Percentiles rank a stretch among this genome's conserved stretches.
These are phyloP conservation scores for Antedon mediterranea DNA, from an alignment of 53 echinoderm and acorn worm genomes.

Conservation along the genomic window DNA sequence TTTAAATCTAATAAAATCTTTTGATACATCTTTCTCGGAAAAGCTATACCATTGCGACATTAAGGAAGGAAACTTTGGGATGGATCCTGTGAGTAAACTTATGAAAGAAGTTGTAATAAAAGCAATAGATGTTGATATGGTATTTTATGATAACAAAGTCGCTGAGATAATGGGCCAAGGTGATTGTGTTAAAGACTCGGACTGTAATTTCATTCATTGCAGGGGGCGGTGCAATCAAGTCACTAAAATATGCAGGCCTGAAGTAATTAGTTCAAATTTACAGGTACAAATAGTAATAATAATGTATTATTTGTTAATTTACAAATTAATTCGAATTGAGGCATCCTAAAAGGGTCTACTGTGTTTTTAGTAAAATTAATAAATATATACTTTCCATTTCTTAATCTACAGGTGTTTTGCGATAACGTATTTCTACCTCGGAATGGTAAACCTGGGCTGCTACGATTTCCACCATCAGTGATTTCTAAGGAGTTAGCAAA, in stretches of 20 bases:
- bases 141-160: slow-evolving; percentile 53
- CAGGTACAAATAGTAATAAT: no score
- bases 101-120: slow-evolving; percentile 35
- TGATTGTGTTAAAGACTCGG: slow-evolving; percentile 30
- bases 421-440: slow-evolving; percentile 16
- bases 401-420: slow-evolving; percentile 21
- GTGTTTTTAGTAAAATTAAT: no score
- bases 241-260: slow-evolving; percentile 28
- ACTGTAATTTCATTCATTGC: slow-evolving; percentile 94
- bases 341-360: no score
- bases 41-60: slow-evolving; percentile 72
- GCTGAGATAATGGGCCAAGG: slow-evolving; percentile 37
- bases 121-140: slow-evolving; percentile 76
- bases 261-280: slow-evolving; percentile 55
- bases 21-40: slow-evolving; percentile 40
- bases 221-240: slow-evolving; percentile 46
- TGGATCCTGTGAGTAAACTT: neutral
- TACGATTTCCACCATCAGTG: slow-evolving; percentile 25
- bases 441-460: slow-evolving; percentile 20
- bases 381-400: no score
- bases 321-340: no score
- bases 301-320: no score
- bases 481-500: slow-evolving; percentile 7
- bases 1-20: slow-evolving; percentile 28
- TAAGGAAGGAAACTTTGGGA: slow-evolving; percentile 85